phyloP scores from a whole-genome alignment of 2,888 invertebrate species.

The Oscheius sp. region DNA sequence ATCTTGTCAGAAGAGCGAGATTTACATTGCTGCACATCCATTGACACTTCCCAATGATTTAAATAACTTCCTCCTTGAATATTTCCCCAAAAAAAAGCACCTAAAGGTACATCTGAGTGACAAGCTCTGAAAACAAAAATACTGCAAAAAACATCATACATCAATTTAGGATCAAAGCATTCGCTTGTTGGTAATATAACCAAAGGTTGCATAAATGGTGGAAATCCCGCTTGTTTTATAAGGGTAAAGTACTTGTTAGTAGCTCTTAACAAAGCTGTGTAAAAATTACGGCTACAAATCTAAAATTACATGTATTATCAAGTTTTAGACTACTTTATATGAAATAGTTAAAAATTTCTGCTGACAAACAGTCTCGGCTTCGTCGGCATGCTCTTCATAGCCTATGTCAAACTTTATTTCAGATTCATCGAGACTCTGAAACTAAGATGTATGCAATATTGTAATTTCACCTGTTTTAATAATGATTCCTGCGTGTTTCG shows the following conservation, averaged over 20 bases:
- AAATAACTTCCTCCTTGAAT: constrained; percentile 47
- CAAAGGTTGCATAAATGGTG: background rate
- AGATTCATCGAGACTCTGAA: constrained; percentile 32
- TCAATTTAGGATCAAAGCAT: background rate
- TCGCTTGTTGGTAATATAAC: background rate
- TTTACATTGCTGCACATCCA: background rate
- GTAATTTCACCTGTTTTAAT: background rate
- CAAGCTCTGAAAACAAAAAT: constrained; percentile 30
- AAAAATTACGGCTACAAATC: background rate
- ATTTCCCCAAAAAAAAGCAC: constrained; percentile 49
- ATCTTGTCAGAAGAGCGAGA: background rate
- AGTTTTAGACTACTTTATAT: background rate
- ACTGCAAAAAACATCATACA: background rate
- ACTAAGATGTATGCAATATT: background rate
- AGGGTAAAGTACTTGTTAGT: constrained; percentile 18
- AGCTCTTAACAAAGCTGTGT: background rate
- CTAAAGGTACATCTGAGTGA: constrained; percentile 31
- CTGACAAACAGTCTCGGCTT: background rate
- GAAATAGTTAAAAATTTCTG: background rate
- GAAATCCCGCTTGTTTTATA: constrained; percentile 12
- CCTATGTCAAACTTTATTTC: constrained; percentile 19
- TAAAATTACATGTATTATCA: background rate
- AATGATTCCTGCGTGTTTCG: background rate
- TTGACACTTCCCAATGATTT: constrained; percentile 47
- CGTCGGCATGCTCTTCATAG: constrained; percentile 9